phyloP scores from a whole-genome alignment of 2,888 invertebrate genomes.

The Onchidella celtica region DNA sequence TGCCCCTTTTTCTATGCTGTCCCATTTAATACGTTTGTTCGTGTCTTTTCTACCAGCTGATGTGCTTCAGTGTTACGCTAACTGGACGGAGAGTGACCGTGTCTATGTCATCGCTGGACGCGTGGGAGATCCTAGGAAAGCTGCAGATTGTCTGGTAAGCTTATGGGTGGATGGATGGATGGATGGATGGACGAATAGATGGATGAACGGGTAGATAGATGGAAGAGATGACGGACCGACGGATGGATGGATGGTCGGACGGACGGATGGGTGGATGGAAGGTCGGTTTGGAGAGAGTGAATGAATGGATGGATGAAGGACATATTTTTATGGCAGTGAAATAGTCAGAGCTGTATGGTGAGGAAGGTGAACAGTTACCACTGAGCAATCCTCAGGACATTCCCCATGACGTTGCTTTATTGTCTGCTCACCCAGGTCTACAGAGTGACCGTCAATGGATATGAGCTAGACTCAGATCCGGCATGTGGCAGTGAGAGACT shows the following conservation, averaged over 20 bases:
- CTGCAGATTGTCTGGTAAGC: conserved; percentile 56
- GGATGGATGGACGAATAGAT: background rate
- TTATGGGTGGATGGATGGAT: background rate
- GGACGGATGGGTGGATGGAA: background rate
- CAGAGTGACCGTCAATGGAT: conserved; percentile 43
- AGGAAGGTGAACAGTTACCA: too few relatives aligned
- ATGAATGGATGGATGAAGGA: background rate
- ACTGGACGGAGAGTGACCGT: conserved; percentile 60
- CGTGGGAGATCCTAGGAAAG: conserved; percentile 48
- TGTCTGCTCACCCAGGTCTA: conserved; percentile 48
- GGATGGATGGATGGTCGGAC: background rate
- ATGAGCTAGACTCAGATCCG: conserved; percentile 48
- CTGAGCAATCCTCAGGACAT: too few relatives aligned
- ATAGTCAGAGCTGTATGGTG: too few relatives aligned
- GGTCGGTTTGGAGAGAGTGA: too few relatives aligned
- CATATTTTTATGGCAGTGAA: too few relatives aligned
- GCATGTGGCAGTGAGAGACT: conserved; percentile 50
- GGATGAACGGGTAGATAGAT: background rate
- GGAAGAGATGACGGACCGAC: background rate
- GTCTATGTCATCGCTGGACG: conserved; percentile 52
- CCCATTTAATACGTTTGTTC: too few relatives aligned
- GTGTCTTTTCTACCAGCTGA: conserved; percentile 61
- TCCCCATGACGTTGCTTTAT: too few relatives aligned
- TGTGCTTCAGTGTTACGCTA: conserved; percentile 65
- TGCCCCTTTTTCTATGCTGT: background rate